A percentile compares a stretch with the other conserved stretches of the same genome.
phyloP scores from a whole-genome alignment of 30 jellyfish, hydroid and myxozoan genomes.

The Chironex yamaguchii region DNA sequence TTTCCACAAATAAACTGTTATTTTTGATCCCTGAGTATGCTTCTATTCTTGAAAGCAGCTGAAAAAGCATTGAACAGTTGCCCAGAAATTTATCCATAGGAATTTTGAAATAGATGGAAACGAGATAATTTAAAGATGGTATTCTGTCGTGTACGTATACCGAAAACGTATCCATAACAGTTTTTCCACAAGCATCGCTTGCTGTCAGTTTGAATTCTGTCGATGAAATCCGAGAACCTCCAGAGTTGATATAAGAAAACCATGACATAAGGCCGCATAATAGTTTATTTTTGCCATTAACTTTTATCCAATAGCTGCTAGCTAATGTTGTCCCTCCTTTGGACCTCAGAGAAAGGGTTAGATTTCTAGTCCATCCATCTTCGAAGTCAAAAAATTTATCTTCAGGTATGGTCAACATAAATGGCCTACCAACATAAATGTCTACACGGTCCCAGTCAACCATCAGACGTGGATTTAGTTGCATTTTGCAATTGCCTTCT shows the following conservation, averaged over 20 bases:
- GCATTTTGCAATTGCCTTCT: not conserved
- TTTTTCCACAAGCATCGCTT: conserved; percentile 83
- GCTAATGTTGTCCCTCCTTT: not conserved
- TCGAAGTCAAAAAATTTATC: not conserved
- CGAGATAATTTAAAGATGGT: conserved; percentile 18
- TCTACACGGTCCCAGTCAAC: not conserved
- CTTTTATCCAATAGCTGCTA: conserved; percentile 60
- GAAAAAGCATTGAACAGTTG: conserved; percentile 70
- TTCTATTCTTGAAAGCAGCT: conserved; percentile 58
- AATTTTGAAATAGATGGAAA: conserved; percentile 21
- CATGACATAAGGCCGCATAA: conserved; percentile 74
- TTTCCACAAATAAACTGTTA: conserved; percentile 33
- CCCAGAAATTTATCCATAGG: conserved; percentile 9
- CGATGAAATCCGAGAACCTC: not conserved
- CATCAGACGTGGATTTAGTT: not conserved
- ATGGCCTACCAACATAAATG: not conserved
- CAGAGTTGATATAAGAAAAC: not conserved
- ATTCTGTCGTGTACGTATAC: conserved; percentile 1
- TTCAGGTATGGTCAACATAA: not conserved
- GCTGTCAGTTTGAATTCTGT: conserved; percentile 71
- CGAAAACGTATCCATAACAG: conserved; percentile 45
- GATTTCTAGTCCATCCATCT: conserved; percentile 25
- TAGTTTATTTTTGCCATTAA: conserved; percentile 26
- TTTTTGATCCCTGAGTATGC: conserved; percentile 41
- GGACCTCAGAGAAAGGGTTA: not conserved